These are phyloP conservation scores for Cebuella pygmaea DNA, from an alignment of 2,797 vertebrate species.

Conservation along the genomic window DNA sequence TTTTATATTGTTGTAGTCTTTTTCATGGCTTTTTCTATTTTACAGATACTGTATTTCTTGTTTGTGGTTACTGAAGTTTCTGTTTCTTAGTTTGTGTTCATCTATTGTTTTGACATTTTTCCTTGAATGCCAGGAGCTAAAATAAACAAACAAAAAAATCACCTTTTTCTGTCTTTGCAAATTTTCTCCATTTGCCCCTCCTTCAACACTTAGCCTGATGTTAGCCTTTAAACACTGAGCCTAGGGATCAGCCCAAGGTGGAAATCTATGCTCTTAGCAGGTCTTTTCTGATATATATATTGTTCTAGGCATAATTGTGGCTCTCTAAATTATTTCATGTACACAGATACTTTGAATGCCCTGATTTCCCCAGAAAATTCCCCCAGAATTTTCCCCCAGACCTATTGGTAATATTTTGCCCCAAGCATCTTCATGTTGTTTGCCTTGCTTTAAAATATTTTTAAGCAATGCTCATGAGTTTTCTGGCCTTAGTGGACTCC, in stretches of 20 bases:
- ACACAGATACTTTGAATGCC: neutral
- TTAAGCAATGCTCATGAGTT: neutral
- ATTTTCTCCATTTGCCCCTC: neutral
- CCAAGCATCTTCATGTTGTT: neutral
- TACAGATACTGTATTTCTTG: neutral
- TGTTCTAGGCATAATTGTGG: neutral
- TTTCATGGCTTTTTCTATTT: neutral
- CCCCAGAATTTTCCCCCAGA: neutral
- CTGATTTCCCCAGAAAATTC: neutral
- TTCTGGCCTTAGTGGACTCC: neutral
- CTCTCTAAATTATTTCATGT: neutral
- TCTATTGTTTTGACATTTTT: neutral
- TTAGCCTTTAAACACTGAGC: neutral
- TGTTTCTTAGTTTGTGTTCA: neutral
- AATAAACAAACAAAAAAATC: neutral
- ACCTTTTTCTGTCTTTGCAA: neutral
- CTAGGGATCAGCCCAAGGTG: neutral
- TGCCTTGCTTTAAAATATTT: neutral
- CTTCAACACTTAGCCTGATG: neutral
- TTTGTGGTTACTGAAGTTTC: neutral
- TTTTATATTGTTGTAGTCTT: neutral
- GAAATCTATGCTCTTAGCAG: neutral
- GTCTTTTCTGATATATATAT: neutral
- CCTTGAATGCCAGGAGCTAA: neutral
- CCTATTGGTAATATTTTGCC: neutral